Percentiles rank a stretch among this genome's conserved stretches.
Evolutionary conservation across 1,140 invertebrate genomes (phyloP).

Genomic region (Capitella teleta): DNA sequence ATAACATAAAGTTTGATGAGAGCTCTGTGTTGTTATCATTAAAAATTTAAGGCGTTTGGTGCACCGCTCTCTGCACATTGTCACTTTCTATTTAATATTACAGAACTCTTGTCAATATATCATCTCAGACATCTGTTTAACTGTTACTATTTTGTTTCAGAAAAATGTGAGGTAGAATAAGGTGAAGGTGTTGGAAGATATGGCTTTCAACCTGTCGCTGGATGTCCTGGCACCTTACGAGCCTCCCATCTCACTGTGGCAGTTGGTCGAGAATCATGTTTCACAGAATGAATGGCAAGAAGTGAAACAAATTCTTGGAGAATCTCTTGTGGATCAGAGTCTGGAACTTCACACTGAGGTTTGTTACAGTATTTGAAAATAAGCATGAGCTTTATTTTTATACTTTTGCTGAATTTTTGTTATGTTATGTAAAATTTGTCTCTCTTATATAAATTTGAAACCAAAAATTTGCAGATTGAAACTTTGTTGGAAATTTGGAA

Average conservation of each 20-base stretch:
- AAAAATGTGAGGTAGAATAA: too few species aligned
- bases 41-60: too few species aligned
- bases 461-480: slow-evolving; percentile 16
- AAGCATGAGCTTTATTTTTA: not conserved
- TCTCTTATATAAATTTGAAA: not conserved
- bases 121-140: too few species aligned
- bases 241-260: slow-evolving; percentile 32
- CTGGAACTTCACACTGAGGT: slow-evolving; percentile 34
- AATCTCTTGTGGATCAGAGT: slow-evolving; percentile 29
- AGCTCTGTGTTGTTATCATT: too few species aligned
- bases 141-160: too few species aligned
- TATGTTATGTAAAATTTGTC: not conserved
- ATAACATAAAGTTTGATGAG: too few species aligned
- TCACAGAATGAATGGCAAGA: slow-evolving; percentile 28
- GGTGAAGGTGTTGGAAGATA: too few species aligned
- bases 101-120: too few species aligned
- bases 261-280: slow-evolving; percentile 27
- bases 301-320: slow-evolving; percentile 32
- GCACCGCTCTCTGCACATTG: too few species aligned
- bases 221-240: too few species aligned
- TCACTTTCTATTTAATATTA: too few species aligned
- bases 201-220: too few species aligned
- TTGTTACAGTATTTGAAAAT: not conserved
- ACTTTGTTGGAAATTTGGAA: slow-evolving; percentile 27
- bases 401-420: not conserved